phyloP scores from a whole-genome alignment of 2,888 invertebrate genomes.

The Thymelicus acteon region DNA sequence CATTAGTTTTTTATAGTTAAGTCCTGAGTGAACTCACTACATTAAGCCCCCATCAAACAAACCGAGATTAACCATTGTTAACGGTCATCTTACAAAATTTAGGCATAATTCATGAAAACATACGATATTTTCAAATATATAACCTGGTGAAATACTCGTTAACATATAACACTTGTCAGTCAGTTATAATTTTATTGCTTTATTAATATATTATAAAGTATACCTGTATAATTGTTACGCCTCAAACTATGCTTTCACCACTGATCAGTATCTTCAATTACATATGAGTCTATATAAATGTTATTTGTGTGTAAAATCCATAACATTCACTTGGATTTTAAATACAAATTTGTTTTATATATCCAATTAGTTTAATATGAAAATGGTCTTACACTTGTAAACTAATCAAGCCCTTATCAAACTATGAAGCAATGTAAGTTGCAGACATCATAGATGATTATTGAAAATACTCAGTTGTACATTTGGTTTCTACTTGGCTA shows the following conservation, averaged over 20 bases:
- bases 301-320: slow-evolving; percentile 5
- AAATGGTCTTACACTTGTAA: slow-evolving; percentile 3
- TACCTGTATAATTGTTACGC: neutral
- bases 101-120: neutral
- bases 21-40: slow-evolving; percentile 22
- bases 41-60: slow-evolving; percentile 34
- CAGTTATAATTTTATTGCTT: too few species aligned
- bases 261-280: slow-evolving; percentile 13
- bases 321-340: slow-evolving; percentile 3
- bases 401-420: slow-evolving; percentile 12
- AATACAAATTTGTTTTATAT: neutral
- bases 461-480: slow-evolving; percentile 8
- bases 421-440: neutral
- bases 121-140: neutral
- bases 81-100: neutral
- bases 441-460: neutral
- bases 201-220: too few species aligned
- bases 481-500: slow-evolving; percentile 6
- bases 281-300: neutral
- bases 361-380: neutral
- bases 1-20: slow-evolving; percentile 22
- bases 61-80: slow-evolving; percentile 8
- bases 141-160: neutral
- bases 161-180: too few species aligned
- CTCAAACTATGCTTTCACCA: slow-evolving; percentile 3